Percentiles rank a stretch among this genome's conserved stretches.
phyloP scores from a whole-genome alignment of 2,888 invertebrate species.

The Thyatira batis region DNA sequence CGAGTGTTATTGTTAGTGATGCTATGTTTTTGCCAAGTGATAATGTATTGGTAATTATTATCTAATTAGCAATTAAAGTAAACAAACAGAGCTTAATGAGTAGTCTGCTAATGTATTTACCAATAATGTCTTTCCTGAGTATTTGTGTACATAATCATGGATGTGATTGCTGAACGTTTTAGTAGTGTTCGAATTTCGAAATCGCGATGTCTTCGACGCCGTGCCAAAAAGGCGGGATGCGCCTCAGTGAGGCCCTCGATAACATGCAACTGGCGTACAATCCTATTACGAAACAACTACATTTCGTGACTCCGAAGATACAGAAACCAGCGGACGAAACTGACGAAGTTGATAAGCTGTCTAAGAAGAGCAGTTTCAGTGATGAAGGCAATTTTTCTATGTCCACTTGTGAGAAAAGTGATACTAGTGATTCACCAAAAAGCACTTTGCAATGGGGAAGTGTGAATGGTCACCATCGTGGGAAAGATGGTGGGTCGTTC shows the following conservation, averaged over 20 bases:
- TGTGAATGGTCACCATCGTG: slow-evolving; percentile 77
- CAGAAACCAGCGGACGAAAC: slow-evolving; percentile 59
- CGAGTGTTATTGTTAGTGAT: slow-evolving; percentile 20
- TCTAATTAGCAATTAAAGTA: slow-evolving; percentile 10
- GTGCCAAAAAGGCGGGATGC: slow-evolving; percentile 80
- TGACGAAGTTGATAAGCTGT: slow-evolving; percentile 72
- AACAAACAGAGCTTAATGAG: slow-evolving; percentile 10
- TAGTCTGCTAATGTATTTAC: slow-evolving; percentile 15
- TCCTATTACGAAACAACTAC: slow-evolving; percentile 87
- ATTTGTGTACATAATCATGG: slow-evolving; percentile 47
- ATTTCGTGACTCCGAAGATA: slow-evolving; percentile 80
- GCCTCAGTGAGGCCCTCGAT: slow-evolving; percentile 86
- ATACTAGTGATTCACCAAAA: slow-evolving; percentile 77
- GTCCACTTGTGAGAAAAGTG: slow-evolving; percentile 78
- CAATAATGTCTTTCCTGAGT: slow-evolving; percentile 42
- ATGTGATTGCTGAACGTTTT: slow-evolving; percentile 41
- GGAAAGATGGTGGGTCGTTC: slow-evolving; percentile 84
- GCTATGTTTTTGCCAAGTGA: slow-evolving; percentile 18
- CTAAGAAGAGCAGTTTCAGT: slow-evolving; percentile 78
- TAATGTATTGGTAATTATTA: slow-evolving; percentile 14
- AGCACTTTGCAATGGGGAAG: slow-evolving; percentile 77
- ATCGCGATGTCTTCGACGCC: slow-evolving; percentile 65
- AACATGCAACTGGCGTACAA: slow-evolving; percentile 89
- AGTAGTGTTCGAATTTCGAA: slow-evolving; percentile 37
- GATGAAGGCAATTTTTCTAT: slow-evolving; percentile 78